These are phyloP conservation scores for Apamea sordens DNA, from an alignment of 2,888 invertebrate species.

Conservation along the genomic window DNA sequence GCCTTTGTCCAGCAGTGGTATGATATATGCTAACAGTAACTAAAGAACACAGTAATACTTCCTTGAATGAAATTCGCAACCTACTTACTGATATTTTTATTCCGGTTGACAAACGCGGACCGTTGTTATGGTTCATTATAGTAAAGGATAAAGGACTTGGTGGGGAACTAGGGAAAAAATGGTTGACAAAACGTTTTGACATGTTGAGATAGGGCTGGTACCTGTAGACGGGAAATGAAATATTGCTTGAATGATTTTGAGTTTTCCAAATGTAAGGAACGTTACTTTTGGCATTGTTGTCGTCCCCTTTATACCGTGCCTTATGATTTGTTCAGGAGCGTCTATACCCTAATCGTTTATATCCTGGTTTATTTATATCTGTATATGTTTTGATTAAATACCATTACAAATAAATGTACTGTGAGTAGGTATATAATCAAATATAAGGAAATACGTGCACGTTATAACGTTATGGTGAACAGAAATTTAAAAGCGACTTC, in stretches of 20 bases:
- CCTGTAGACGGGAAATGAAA: constrained; percentile 29
- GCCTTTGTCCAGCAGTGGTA: neutral
- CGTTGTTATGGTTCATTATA: constrained; percentile 77
- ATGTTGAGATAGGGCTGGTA: constrained; percentile 74
- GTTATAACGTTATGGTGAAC: neutral
- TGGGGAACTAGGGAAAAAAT: constrained; percentile 71
- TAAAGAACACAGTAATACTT: neutral
- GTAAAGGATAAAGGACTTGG: constrained; percentile 74
- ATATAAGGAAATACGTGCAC: neutral
- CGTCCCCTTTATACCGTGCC: neutral
- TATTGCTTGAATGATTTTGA: constrained; percentile 27
- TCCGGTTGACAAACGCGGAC: constrained; percentile 69
- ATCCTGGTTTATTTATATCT: neutral
- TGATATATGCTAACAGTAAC: neutral
- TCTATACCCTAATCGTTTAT: neutral
- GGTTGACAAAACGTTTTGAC: constrained; percentile 77
- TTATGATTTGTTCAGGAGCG: neutral
- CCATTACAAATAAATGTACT: neutral
- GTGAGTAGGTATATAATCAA: neutral
- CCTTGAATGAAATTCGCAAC: constrained; percentile 24
- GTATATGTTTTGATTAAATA: neutral
- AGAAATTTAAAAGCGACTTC: too few relatives aligned
- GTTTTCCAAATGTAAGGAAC: constrained; percentile 9
- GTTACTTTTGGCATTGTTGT: neutral
- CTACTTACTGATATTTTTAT: constrained; percentile 44